Evolutionary conservation across 2,888 invertebrate species (phyloP), one percentile per base, ranked within the genome.

Genomic region (Psylliodes chrysocephalus): DNA sequence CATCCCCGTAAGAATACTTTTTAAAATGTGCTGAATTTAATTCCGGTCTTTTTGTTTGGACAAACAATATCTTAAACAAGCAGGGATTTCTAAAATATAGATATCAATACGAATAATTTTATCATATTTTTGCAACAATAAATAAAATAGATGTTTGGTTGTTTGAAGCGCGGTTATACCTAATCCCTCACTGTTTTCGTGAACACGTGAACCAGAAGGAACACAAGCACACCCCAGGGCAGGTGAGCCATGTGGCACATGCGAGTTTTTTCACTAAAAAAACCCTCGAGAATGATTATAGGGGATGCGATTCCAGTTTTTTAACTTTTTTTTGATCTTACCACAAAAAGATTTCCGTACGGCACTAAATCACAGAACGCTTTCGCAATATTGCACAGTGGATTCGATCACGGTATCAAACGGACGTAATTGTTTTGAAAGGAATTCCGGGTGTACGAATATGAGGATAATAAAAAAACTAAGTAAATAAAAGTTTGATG

Each of bases 201-300:
- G 22, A 46, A 46, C 30, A 46, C 12, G 8, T 17, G n/a, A n/a
- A 53, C 33, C 22, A 28, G 33, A 30, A 28, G n/a, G 33, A 33
- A 18, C 40, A 46, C 30, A 33, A 64, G 60, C 55, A 64, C 64
- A 64, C 64, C 66, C 66, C 60, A 63, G 25, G 67, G 67, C 67
- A 67, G 67, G 67, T 67, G 67, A 67, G 67, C 55, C 64, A 54
- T 62, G 64, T 59, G 67, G 67, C 67, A 67, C 67, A 67, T 67
- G 64, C 67, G 62, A 60, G 51, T 38, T 67, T 67, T 64, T 62
- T 62, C 57, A 18, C 53, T 46, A 54, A 64, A 64, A 64, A 64
- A 63, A 46, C 64, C 55, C 64, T 64, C 64, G 64, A 64, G 49
- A 64, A 55, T 64, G 64, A 64, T 64, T 55, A 60, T 60, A 64